Evolutionary conservation across 2,113 vertebrate species (phyloP).

Genomic region (Chitala chitala): DNA sequence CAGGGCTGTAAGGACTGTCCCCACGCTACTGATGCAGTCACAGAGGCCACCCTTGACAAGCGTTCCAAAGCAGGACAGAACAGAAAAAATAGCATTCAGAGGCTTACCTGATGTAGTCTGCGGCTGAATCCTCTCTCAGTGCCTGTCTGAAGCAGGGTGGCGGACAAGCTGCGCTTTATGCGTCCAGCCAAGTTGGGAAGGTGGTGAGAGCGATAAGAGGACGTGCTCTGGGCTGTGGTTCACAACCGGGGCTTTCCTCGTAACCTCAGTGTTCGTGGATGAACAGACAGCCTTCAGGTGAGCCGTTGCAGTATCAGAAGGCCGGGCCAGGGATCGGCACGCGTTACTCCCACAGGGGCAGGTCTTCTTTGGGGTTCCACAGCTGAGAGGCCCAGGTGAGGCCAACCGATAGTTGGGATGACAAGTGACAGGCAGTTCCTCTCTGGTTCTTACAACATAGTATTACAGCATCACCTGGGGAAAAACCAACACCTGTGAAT

Average conservation of each 20-base stretch:
- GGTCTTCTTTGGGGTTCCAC: constrained; percentile 64
- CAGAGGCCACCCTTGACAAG: constrained; percentile 47
- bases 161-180: constrained; percentile 59
- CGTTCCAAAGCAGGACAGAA: constrained; percentile 52
- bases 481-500: constrained; percentile 11
- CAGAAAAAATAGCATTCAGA: constrained; percentile 53
- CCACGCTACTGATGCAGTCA: constrained; percentile 13
- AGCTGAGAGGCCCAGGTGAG: constrained; percentile 43
- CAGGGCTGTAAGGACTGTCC: not conserved
- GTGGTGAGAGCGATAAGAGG: constrained; percentile 39
- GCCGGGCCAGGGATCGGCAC: constrained; percentile 25
- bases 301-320: constrained; percentile 55
- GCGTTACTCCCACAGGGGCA: constrained; percentile 62
- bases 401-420: not conserved
- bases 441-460: constrained; percentile 36
- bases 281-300: constrained; percentile 20
- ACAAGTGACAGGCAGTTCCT: constrained; percentile 46
- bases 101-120: constrained; percentile 67
- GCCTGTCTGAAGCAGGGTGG: constrained; percentile 55
- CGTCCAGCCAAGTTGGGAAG: constrained; percentile 55
- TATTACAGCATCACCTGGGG: constrained; percentile 53
- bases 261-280: constrained; percentile 42
- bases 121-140: not conserved
- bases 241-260: constrained; percentile 47
- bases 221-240: constrained; percentile 49